These are phyloP conservation scores for Platycnemis pennipes DNA, from an alignment of 2,888 invertebrate genomes.

Conservation along the genomic window DNA sequence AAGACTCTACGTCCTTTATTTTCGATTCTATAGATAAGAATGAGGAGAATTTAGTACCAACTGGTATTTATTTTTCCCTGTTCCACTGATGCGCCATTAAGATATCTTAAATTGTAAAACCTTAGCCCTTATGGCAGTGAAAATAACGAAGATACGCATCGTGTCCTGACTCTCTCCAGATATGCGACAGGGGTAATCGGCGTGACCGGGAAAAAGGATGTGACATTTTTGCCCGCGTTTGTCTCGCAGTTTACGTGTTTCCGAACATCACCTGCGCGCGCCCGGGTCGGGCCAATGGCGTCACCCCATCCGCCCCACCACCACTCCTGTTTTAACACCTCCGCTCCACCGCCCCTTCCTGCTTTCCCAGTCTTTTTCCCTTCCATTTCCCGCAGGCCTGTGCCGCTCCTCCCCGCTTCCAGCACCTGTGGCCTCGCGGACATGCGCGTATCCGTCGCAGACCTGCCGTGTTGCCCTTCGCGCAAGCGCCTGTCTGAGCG, in stretches of 20 bases:
- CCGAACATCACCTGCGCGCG: conserved; percentile 51
- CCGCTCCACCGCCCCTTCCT: background rate
- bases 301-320: background rate
- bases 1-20: too few species aligned
- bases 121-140: too few species aligned
- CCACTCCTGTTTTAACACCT: background rate
- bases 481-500: conserved; percentile 24
- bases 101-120: too few species aligned
- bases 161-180: too few species aligned
- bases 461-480: background rate
- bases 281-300: conserved; percentile 33
- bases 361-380: background rate
- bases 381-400: background rate
- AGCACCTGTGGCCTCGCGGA: background rate
- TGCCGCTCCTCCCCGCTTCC: background rate
- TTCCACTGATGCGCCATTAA: too few species aligned
- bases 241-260: background rate
- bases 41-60: too few species aligned
- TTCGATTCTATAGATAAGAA: too few species aligned
- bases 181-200: background rate
- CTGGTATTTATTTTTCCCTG: too few species aligned
- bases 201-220: background rate
- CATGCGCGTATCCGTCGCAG: background rate
- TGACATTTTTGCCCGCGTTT: background rate
- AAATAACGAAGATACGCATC: too few species aligned